Conservation (phyloP, 64 coral and sea anemone genomes). For the Cladopsammia gracilis region DNA sequence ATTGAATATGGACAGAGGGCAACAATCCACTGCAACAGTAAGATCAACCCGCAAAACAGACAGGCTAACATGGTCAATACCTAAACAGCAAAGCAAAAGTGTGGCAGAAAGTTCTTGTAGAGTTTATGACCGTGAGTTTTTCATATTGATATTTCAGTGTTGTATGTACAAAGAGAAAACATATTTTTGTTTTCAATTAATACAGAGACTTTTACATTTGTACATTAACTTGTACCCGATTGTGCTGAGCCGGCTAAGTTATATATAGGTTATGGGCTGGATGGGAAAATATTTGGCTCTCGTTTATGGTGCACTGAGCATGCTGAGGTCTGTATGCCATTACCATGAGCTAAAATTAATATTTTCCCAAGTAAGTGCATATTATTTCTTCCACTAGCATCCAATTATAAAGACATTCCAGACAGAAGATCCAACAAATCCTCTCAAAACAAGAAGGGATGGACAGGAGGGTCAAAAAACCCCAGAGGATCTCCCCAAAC, state of each 20-base stretch:
- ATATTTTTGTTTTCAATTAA: too few species aligned
- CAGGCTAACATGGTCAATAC: neutral
- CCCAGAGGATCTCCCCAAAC: neutral
- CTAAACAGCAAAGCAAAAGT: neutral
- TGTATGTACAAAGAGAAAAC: too few species aligned
- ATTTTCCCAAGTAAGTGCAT: too few species aligned
- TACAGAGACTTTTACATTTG: too few species aligned
- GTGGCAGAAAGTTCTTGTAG: neutral
- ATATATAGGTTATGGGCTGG: too few species aligned
- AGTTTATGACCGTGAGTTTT: slow-evolving; percentile 39
- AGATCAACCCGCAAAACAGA: neutral
- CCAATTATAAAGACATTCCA: slow-evolving; percentile 10
- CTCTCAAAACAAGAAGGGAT: neutral
- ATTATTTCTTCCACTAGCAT: neutral
- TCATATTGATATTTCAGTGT: neutral
- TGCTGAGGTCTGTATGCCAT: too few species aligned
- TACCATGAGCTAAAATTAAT: too few species aligned
- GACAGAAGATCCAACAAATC: neutral
- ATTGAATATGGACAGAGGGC: neutral
- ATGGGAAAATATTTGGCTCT: too few species aligned
- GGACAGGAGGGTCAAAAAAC: neutral
- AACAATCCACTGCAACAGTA: neutral
- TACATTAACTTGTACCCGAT: too few species aligned
- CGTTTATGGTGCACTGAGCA: too few species aligned
- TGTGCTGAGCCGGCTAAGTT: too few species aligned